Base-by-base conservation (phyloP, 2,797 vertebrate genomes). In the Knipowitschia caucasica region DNA sequence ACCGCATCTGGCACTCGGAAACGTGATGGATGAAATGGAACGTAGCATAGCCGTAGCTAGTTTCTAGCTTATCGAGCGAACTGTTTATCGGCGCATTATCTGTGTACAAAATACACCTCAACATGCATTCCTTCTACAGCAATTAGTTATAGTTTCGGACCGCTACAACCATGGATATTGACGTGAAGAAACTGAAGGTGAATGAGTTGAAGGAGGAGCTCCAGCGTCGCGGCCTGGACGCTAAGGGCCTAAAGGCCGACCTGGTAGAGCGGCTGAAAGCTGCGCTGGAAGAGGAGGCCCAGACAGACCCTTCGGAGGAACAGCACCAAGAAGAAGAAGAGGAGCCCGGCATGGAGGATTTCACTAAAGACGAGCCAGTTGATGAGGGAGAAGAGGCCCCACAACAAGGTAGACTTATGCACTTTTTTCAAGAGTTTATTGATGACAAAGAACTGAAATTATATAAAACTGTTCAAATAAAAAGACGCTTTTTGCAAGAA, bases 101-200 rank as follows among this genome's bases (percentile, higher is more conserved):
- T 21, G 11, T 5, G 5, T 24, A 3, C 39, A 12, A 11, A 23
- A n/a, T 46, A n/a, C 3, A 1, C 5, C 15, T 6, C 0, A 2
- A 0, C n/a, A 4, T 14, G 0, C 0, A 2, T 2, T 31, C 12
- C n/a, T 47, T 44, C 34, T 4, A 1, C 21, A 59, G 50, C 4
- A 64, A 62, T 35, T 14, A 51, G 20, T 21, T 39, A 25, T 42
- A 45, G 7, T 14, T 38, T 12, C 15, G 55, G 21, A 18, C 30
- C 52, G 0, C n/a, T 0, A 4, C 45, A 36, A 47, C 87, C 61
- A 95, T 97, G 94, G 95, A 93, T 75, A 84, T 94, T 29, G 95
- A 96, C 90, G 94, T 98, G 59, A 95, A 96, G 80, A 96, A 98
- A 86, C 87, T 96, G 79, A 98, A 96, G 90, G 95, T 98, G 50